Percentiles rank a stretch among this genome's conserved stretches.
These are phyloP conservation scores for Meriones unguiculatus DNA, from an alignment of 2,113 vertebrate genomes.

Conservation along the genomic window DNA sequence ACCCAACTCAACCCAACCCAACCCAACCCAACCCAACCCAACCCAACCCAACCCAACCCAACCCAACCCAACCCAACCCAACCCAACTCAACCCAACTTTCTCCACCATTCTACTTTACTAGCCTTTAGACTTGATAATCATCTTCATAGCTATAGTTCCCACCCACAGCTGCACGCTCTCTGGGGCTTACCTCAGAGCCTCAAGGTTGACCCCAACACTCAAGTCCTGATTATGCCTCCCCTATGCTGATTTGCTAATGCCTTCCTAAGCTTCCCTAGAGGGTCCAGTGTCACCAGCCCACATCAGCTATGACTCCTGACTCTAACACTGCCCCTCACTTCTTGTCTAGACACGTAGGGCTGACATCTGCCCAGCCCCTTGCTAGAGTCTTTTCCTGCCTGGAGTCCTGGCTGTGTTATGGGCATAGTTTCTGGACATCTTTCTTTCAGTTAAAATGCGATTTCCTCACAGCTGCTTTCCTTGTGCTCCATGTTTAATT, in stretches of 20 bases:
- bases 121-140: neutral
- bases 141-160: neutral
- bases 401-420: neutral
- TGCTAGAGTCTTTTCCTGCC: neutral
- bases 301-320: too few species aligned
- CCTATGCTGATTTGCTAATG: neutral
- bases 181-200: neutral
- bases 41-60: too few species aligned
- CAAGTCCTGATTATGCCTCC: neutral
- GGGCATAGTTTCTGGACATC: neutral
- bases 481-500: neutral
- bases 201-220: neutral
- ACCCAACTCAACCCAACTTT: neutral
- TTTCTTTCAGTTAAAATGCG: neutral
- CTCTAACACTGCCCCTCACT: neutral
- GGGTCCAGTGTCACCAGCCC: neutral
- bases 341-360: accelerated
- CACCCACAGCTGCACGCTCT: neutral
- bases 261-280: neutral
- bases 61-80: too few species aligned
- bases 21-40: neutral
- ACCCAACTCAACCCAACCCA: too few species aligned
- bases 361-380: neutral
- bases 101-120: neutral
- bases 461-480: neutral